Percentiles rank a stretch among this genome's conserved stretches.
These are phyloP conservation scores for Morone chrysops DNA, from an alignment of 2,113 vertebrate genomes.

Conservation along the genomic window DNA sequence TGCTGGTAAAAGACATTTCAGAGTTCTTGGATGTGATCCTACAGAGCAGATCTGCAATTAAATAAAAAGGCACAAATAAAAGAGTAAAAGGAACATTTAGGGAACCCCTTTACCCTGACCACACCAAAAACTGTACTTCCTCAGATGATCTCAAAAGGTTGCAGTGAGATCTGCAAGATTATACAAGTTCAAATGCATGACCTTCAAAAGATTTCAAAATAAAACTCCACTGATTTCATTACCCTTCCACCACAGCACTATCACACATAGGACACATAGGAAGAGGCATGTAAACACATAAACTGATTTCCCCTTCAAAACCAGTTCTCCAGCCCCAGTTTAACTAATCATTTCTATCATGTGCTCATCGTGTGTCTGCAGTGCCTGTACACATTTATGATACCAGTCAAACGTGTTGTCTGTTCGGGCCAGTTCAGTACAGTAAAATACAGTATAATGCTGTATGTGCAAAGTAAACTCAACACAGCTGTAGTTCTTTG, in stretches of 20 bases:
- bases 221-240: slow-evolving; percentile 24
- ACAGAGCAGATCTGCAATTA: slow-evolving; percentile 28
- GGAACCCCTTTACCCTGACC: slow-evolving; percentile 22
- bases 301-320: neutral
- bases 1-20: neutral
- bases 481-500: slow-evolving; percentile 17
- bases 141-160: slow-evolving; percentile 3
- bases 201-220: slow-evolving; percentile 9
- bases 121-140: neutral
- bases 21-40: slow-evolving; percentile 12
- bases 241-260: slow-evolving; percentile 11
- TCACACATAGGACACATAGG: slow-evolving; percentile 5
- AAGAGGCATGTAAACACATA: slow-evolving; percentile 8
- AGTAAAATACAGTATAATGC: slow-evolving; percentile 39
- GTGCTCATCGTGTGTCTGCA: slow-evolving; percentile 4
- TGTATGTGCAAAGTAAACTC: slow-evolving; percentile 55
- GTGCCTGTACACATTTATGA: slow-evolving; percentile 21
- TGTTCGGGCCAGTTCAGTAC: neutral
- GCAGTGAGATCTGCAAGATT: slow-evolving; percentile 13
- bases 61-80: slow-evolving; percentile 80
- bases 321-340: neutral
- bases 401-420: slow-evolving; percentile 6
- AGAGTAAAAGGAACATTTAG: slow-evolving; percentile 18
- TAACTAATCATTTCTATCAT: neutral
- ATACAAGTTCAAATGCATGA: neutral